phyloP scores from a whole-genome alignment of 30 jellyfish, hydroid and myxozoan species.

The Cassiopea xamachana region DNA sequence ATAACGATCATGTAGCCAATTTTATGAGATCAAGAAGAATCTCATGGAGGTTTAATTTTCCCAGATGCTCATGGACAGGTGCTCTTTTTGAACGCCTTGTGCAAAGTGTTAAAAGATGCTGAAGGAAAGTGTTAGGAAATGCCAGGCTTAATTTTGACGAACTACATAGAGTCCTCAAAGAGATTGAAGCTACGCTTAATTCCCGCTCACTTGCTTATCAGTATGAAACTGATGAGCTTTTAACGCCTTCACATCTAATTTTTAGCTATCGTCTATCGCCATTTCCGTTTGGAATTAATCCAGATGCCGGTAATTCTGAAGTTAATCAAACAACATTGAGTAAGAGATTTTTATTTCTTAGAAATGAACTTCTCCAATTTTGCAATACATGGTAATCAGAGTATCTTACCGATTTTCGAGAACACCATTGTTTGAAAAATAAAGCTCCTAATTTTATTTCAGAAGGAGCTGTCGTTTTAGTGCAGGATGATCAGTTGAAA shows the following conservation, averaged over 20 bases:
- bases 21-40: background rate
- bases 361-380: conserved; percentile 28
- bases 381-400: conserved; percentile 66
- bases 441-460: background rate
- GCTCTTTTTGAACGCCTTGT: conserved; percentile 52
- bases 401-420: conserved; percentile 51
- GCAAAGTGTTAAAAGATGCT: conserved; percentile 46
- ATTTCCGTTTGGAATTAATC: background rate
- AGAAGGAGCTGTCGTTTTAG: conserved; percentile 7
- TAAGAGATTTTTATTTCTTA: conserved; percentile 14
- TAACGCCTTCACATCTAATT: conserved; percentile 52
- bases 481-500: conserved; percentile 17
- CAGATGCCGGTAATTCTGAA: background rate
- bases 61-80: conserved; percentile 61
- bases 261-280: conserved; percentile 20
- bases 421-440: conserved; percentile 8
- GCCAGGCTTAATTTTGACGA: conserved; percentile 35
- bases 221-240: conserved; percentile 18
- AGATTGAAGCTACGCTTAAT: conserved; percentile 19
- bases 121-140: conserved; percentile 18
- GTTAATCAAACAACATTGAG: background rate
- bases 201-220: conserved; percentile 30
- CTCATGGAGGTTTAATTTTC: conserved; percentile 28
- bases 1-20: background rate
- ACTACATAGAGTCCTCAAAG: conserved; percentile 20